Conservation (phyloP, 2,888 invertebrate genomes). For the Xiphydria camelus region DNA sequence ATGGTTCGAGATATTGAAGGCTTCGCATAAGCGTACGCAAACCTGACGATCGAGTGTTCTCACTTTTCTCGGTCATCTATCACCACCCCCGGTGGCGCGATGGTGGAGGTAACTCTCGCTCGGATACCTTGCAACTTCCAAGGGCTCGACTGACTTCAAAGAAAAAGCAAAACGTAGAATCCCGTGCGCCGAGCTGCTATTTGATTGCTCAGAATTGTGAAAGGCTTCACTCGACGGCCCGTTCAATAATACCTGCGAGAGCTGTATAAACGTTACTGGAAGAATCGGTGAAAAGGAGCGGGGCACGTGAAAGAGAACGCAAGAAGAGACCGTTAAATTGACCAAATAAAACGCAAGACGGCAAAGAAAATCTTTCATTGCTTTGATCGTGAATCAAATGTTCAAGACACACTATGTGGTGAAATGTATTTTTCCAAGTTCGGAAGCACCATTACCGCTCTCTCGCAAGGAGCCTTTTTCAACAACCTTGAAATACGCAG, state of each 20-base stretch:
- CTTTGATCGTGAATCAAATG: no score
- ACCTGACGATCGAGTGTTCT: constrained; percentile 14
- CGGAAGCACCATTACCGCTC: no score
- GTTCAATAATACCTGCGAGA: constrained; percentile 35
- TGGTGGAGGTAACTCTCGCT: constrained; percentile 33
- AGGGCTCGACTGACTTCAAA: constrained; percentile 47
- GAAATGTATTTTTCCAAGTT: no score
- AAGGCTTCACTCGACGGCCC: constrained; percentile 17
- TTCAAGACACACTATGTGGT: no score
- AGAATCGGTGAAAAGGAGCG: background rate
- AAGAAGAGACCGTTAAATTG: background rate
- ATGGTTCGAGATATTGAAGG: background rate
- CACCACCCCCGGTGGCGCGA: background rate
- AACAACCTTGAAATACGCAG: no score
- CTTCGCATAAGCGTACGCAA: background rate
- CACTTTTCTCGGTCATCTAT: constrained; percentile 12
- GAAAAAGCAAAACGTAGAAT: constrained; percentile 38
- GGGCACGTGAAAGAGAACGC: background rate
- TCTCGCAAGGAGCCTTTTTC: no score
- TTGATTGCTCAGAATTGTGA: constrained; percentile 42
- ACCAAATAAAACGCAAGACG: background rate
- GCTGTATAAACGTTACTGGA: constrained; percentile 28
- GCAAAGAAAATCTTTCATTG: background rate
- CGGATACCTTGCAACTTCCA: constrained; percentile 37
- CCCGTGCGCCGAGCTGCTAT: constrained; percentile 37